phyloP scores from a whole-genome alignment of 2,797 vertebrate genomes.

The Leptoclinus maculatus region DNA sequence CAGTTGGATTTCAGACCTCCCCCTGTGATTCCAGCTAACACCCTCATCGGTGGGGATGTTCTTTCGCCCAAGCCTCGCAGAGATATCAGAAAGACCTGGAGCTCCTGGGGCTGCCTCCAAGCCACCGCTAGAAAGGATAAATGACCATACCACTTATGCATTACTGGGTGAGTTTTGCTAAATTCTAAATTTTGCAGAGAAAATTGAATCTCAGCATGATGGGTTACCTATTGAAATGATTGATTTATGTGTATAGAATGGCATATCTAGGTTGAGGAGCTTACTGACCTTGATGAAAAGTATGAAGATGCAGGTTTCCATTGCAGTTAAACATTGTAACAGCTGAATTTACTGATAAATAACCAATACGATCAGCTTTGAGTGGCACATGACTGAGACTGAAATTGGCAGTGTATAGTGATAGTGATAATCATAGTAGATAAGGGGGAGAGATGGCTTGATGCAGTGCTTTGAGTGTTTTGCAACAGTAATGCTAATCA shows the following conservation, averaged over 20 bases:
- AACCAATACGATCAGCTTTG: background rate
- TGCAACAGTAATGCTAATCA: background rate
- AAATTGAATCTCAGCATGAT: background rate
- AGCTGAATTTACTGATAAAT: background rate
- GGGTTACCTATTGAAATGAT: rapidly evolving
- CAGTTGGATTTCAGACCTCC: slow-evolving; percentile 80
- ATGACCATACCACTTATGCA: slow-evolving; percentile 72
- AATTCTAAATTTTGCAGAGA: slow-evolving; percentile 17
- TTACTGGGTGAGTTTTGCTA: slow-evolving; percentile 70
- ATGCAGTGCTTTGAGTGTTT: background rate
- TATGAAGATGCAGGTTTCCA: background rate
- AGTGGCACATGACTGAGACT: background rate
- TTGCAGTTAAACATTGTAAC: background rate
- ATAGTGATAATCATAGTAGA: background rate
- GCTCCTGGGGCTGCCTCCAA: slow-evolving; percentile 63
- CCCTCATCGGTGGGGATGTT: slow-evolving; percentile 72
- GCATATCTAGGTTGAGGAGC: background rate
- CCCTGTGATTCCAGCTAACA: slow-evolving; percentile 61
- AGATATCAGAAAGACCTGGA: slow-evolving; percentile 74
- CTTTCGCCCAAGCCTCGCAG: slow-evolving; percentile 65
- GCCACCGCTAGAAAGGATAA: slow-evolving; percentile 69
- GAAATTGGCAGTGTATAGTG: background rate
- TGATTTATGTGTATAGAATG: slow-evolving; percentile 1
- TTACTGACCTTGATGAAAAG: background rate
- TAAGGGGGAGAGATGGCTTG: background rate